Base-by-base conservation (phyloP, 1,140 invertebrate genomes). In the Danaus plexippus region DNA sequence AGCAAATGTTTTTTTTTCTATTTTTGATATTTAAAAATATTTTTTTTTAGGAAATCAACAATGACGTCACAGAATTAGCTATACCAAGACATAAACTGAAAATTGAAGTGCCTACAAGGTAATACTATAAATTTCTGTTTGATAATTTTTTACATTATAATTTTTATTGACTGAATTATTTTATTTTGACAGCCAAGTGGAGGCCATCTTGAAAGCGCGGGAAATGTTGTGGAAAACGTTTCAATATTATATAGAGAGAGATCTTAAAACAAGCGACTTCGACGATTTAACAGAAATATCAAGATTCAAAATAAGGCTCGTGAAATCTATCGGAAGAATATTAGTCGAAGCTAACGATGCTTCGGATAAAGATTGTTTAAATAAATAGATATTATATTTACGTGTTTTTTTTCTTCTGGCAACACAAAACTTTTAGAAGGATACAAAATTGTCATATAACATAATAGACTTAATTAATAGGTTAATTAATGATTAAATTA, bases 211-310 rank as follows among this genome's bases (percentile, higher is more conserved):
- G 9, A 66, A 83, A 56, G 80, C 88, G 2, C 80, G 88, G 22
- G 75, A 87, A 55, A 77, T 87, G 59, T 65, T 91, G 11, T 90
- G 89, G 89, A 66, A 62, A 2, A 66, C 89, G n/a, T 77, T 89
- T 7, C 52, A 88, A 5, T 90, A 88, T 63, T 85, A 88, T 62
- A 80, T 90, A 12, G 75, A 88, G 48, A 86, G 87, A 15, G 71
- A 88, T 63, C 61, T 77, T 0, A 65, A 50, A 4, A 61, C 13
- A 6, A 42, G 78, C 2, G 48, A 64, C 1, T 80, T 67, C 12
- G 73, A 78, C 1, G 71, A 79, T 5, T 41, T 71, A 3, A 59
- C 66, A 0, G 51, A 52, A 7, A 62, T 73, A 7, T 66, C 67
- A 7, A 64, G 59, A 43, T 85, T 85, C 45, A 79, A 70, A 71